Evolutionary conservation across 2,113 vertebrate species (phyloP).

Genomic region (Monopterus albus): DNA sequence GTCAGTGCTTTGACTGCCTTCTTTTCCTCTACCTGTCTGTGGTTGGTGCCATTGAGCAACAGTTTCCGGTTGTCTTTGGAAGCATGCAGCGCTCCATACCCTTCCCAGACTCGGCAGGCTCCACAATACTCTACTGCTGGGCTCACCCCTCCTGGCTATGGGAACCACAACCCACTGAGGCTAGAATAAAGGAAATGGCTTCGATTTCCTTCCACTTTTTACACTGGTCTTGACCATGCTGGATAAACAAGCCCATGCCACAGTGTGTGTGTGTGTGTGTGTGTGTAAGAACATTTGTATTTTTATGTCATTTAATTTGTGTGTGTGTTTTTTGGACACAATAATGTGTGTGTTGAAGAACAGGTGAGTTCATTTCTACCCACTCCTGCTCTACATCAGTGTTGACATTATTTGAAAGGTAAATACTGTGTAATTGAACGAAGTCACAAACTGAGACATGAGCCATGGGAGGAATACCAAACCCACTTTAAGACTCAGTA

Average conservation of each 20-base stretch:
- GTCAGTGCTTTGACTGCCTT: constrained; percentile 45
- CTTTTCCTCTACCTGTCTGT: constrained; percentile 50
- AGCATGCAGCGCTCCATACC: constrained; percentile 28
- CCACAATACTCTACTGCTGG: constrained; percentile 58
- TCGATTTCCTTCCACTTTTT: constrained; percentile 80
- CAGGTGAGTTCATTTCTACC: constrained; percentile 75
- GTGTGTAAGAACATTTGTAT: constrained; percentile 7
- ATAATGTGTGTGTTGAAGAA: constrained; percentile 59
- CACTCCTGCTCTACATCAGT: constrained; percentile 57
- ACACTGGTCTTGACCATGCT: constrained; percentile 53
- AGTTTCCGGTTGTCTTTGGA: constrained; percentile 76
- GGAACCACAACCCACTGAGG: constrained; percentile 65
- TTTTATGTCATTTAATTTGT: constrained; percentile 20
- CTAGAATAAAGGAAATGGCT: constrained; percentile 72
- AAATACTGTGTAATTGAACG: constrained; percentile 74
- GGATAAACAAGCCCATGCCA: constrained; percentile 61
- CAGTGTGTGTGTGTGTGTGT: constrained; percentile 9
- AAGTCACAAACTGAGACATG: constrained; percentile 69
- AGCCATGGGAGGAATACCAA: constrained; percentile 30
- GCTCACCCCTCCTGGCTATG: constrained; percentile 41
- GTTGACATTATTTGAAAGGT: constrained; percentile 73
- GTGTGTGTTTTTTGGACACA: constrained; percentile 28
- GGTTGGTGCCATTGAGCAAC: constrained; percentile 61
- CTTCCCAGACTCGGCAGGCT: constrained; percentile 56
- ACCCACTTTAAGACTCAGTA: constrained; percentile 61